Base-by-base conservation (phyloP, 2,797 vertebrate species). In the Melanitta fusca region DNA sequence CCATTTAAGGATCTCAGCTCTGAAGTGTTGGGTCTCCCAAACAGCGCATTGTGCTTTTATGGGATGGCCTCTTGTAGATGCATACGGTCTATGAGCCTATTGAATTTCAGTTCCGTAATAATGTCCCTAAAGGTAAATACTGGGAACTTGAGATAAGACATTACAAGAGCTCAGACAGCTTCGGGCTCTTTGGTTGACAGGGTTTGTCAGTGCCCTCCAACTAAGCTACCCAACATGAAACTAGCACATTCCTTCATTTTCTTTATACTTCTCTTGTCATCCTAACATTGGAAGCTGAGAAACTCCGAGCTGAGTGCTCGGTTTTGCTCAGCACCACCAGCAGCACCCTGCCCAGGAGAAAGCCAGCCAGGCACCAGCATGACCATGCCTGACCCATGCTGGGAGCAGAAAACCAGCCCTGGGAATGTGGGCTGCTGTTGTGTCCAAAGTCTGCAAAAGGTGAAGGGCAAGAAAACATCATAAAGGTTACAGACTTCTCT, bases 381-480 rank as follows among this genome's bases (percentile, higher is more conserved):
- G 66, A 32, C 11, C 11, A 2, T 0, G 0, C 30, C 39, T 38
- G 65, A 72, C 4, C 34, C 19, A 0, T 3, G 13, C 41, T 2
- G 7, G 30, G 32, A 69, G 22, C 58, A 61, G 65, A 32, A 88
- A 7, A 66, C 2, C 60, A 80, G 51, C 17, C 45, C 64, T 45
- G 34, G 32, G 30, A 84, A 39, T 2, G 30, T 8, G n/a, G 38
- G 17, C 22, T 84, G 56, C 47, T 58, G 34, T 15, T 68, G 30
- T 61, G 74, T 79, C n/a, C 60, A 21, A 66, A 73, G 49, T 74
- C 65, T 87, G 41, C 11, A 64, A 72, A 47, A 85, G 53, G 34
- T 51, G 45, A 89, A 2, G 1, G 41, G 14, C 30, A 58, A 54
- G 39, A 92, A 87, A 78, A 8, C 7, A 49, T 13, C 41, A 25